Evolutionary conservation across 2,888 invertebrate species (phyloP), one percentile per base, ranked within the genome.

Genomic region (Agonopterix alstromeriana): DNA sequence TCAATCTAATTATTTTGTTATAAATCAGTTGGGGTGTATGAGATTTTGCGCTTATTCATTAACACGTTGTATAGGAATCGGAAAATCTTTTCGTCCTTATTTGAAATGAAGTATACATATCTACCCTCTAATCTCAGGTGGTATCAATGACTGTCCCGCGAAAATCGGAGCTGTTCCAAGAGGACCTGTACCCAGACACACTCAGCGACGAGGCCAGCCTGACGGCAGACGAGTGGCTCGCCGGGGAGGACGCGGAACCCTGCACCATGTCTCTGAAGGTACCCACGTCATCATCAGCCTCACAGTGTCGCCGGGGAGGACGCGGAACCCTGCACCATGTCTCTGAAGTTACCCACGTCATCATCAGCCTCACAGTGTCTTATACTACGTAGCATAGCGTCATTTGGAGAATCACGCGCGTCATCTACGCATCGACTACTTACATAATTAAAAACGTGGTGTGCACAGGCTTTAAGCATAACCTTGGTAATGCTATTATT

Each of bases 101-200:
- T n/a, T n/a, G n/a, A n/a, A n/a, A n/a, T n/a, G n/a, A n/a, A n/a
- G n/a, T n/a, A n/a, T n/a, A n/a, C n/a, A n/a, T 14, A 17, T 17
- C 38, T 38, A 9, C 38, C 38, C n/a, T 38, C 10, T 38, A n/a
- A 38, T 8, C 9, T 2, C 71, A 91, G 91, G 95, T 94, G 56
- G 92, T 97, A 52, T 97, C 98, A n/a, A 98, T 99, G 97, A 98
- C 98, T 49, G 98, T 98, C 50, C 98, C 98, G 17, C 92, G 98
- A 77, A 98, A 98, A 92, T 97, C 98, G 54, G 98, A 98, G 84
- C 91, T 97, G 67, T 98, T 98, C 91, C 98, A 98, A 88, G 97
- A 98, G 79, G 98, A 98, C 86, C 90, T 99, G 57, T 99, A 97
- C 83, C 98, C 98, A 0, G 98, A 98, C 75, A 98, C 98, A 7